Evolutionary conservation across 2,888 invertebrate species (phyloP), one percentile per base, ranked within the genome.

Genomic region (Bugulina stolonifera): DNA sequence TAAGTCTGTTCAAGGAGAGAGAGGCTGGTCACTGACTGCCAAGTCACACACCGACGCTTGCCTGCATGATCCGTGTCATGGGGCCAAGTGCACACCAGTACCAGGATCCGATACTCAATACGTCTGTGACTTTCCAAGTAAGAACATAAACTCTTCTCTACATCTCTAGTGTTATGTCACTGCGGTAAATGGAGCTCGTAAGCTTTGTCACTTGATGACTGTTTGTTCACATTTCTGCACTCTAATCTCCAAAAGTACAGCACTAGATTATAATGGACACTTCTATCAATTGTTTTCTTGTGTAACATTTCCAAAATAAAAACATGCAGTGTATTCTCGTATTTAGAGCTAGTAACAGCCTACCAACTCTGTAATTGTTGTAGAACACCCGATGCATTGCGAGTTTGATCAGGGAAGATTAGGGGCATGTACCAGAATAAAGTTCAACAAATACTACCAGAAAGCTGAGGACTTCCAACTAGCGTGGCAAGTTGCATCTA

Each of bases 361-460:
- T n/a, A n/a, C n/a, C n/a, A n/a, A n/a, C n/a, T n/a, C n/a, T n/a
- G n/a, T n/a, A n/a, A n/a, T n/a, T n/a, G n/a, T 57, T 57, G 64
- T 34, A 64, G 64, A 64, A 14, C 64, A 64, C 64, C 18, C 64
- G 10, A 64, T 64, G 64, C 64, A 64, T 32, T 64, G 64, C 27
- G 32, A 32, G 14, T 64, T 64, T 64, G 32, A 64, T 3, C 25
- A 64, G 32, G 64, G 64, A 18, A 14, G 22, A 32, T 32, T 64
- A 32, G 64, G 64, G 32, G 64, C 64, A 1, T 64, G 64, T 32
- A 34, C 25, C 27, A 64, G 64, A 64, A 32, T 64, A 1, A 64
- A 25, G 27, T 64, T 64, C n/a, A 64, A 64, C 64, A 64, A 64
- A 27, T 64, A 64, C 27, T 64, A 64, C 27, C 64, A 64, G 64